These are phyloP conservation scores for Synodontis membranacea DNA, from an alignment of 2,113 vertebrate genomes.

Conservation along the genomic window DNA sequence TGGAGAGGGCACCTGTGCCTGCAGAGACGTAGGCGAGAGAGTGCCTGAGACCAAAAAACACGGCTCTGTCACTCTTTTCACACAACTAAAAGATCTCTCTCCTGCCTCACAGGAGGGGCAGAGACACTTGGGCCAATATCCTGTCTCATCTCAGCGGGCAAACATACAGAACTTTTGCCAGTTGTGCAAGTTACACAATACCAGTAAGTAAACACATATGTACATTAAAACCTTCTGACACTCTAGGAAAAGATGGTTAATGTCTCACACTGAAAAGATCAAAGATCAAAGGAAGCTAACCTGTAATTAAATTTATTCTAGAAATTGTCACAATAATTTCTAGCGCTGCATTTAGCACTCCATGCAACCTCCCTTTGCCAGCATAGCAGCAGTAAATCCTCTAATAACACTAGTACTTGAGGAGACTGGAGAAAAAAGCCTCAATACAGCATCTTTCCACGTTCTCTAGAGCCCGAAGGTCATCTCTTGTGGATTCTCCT, in stretches of 20 bases:
- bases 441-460: neutral
- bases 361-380: neutral
- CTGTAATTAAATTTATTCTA: neutral
- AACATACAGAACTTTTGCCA: neutral
- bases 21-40: conserved; percentile 69
- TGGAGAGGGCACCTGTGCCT: conserved; percentile 75
- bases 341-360: neutral
- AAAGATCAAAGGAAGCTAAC: neutral
- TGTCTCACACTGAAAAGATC: neutral
- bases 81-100: conserved; percentile 4
- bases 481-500: neutral
- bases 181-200: neutral
- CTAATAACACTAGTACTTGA: neutral
- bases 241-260: neutral
- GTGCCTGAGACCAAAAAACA: conserved; percentile 51
- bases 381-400: neutral
- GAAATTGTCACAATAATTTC: neutral
- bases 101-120: neutral
- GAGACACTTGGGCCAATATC: neutral
- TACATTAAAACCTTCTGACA: neutral
- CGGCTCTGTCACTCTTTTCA: conserved; percentile 20
- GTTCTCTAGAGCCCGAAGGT: neutral
- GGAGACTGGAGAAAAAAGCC: neutral
- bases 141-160: neutral
- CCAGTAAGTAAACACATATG: neutral